phyloP scores from a whole-genome alignment of 2,797 vertebrate genomes.

The Malurus leucopterus region DNA sequence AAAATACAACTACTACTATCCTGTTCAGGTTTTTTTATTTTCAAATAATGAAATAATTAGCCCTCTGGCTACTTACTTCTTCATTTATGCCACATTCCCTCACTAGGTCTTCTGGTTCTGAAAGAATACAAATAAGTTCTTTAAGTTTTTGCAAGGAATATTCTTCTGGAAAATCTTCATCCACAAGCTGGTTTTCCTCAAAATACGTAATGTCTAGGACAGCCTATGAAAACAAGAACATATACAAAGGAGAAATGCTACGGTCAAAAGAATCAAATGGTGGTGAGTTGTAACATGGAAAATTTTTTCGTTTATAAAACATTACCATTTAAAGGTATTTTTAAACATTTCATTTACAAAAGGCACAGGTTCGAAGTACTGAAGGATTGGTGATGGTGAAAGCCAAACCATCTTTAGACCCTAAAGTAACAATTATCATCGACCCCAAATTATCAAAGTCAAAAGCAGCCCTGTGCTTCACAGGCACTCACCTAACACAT shows the following conservation, averaged over 20 bases:
- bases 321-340: background rate
- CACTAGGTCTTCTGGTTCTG: slow-evolving; percentile 88
- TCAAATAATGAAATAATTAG: background rate
- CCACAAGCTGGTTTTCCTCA: slow-evolving; percentile 93
- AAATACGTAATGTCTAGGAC: slow-evolving; percentile 93
- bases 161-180: slow-evolving; percentile 92
- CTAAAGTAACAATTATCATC: background rate
- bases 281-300: accelerated
- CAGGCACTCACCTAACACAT: accelerated
- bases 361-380: background rate
- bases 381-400: background rate
- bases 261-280: background rate
- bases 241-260: background rate
- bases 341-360: background rate
- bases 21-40: background rate
- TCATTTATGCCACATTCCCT: slow-evolving; percentile 77
- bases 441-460: accelerated
- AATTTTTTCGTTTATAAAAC: background rate
- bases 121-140: slow-evolving; percentile 86
- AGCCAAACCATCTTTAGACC: background rate
- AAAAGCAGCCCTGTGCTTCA: background rate
- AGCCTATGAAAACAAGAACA: slow-evolving; percentile 72
- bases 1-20: background rate
- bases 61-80: slow-evolving; percentile 74
- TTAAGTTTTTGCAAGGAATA: slow-evolving; percentile 87